phyloP scores from a whole-genome alignment of 2,113 vertebrate species.

The Coptodon bakossiorum region DNA sequence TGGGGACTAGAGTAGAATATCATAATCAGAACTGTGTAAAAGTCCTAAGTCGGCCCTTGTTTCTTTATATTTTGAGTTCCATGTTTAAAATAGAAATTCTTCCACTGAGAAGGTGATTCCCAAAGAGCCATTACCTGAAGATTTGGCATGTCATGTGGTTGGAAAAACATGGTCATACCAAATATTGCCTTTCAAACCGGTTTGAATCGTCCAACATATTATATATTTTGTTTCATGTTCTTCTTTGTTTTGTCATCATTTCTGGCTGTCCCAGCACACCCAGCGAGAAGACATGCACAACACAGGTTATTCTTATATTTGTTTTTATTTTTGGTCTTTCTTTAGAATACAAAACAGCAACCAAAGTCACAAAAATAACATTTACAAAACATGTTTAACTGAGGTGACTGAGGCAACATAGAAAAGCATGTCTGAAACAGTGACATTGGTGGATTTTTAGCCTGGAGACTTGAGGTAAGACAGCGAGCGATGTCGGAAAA shows the following conservation, averaged over 20 bases:
- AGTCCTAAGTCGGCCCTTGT: rapidly evolving
- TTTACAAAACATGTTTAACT: constrained; percentile 72
- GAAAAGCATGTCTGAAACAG: constrained; percentile 64
- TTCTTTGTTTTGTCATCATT: neutral
- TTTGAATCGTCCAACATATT: neutral
- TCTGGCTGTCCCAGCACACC: neutral
- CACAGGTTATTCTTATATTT: constrained; percentile 21
- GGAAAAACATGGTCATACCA: neutral
- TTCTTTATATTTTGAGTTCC: neutral
- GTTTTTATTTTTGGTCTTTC: constrained; percentile 76
- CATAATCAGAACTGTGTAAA: neutral
- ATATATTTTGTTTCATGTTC: neutral
- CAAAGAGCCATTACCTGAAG: rapidly evolving
- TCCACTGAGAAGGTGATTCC: neutral
- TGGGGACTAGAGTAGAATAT: neutral
- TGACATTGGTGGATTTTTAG: constrained; percentile 47
- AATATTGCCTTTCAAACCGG: neutral
- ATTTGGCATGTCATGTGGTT: neutral
- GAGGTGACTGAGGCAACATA: constrained; percentile 70
- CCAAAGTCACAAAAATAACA: constrained; percentile 72
- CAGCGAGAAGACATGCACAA: neutral
- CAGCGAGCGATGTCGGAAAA: constrained; percentile 46
- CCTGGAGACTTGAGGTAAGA: constrained; percentile 61
- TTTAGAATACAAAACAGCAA: constrained; percentile 75
- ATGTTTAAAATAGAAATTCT: neutral